Conservation (phyloP, 2,888 invertebrate species). For the Ernsta delagoae region DNA sequence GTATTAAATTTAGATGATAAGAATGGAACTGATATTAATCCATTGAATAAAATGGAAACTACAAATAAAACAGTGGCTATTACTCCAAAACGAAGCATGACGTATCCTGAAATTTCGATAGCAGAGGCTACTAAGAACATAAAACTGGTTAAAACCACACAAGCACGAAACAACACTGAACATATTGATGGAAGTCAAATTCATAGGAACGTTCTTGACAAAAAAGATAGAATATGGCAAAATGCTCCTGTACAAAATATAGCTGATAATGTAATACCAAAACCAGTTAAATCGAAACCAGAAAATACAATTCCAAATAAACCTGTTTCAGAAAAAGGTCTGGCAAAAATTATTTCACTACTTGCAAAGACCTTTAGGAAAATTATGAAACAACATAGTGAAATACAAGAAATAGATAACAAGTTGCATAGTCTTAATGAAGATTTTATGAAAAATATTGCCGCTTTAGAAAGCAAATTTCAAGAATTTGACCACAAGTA, state of each 20-base stretch:
- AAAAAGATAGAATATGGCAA: constrained; percentile 60
- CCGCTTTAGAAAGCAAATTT: constrained; percentile 55
- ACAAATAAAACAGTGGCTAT: constrained; percentile 37
- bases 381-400: constrained; percentile 69
- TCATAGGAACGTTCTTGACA: constrained; percentile 57
- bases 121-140: constrained; percentile 53
- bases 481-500: constrained; percentile 69
- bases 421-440: constrained; percentile 57
- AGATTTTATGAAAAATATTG: constrained; percentile 57
- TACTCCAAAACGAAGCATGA: constrained; percentile 58
- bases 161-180: constrained; percentile 49
- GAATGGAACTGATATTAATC: constrained; percentile 36
- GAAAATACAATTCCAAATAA: constrained; percentile 51
- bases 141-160: constrained; percentile 49
- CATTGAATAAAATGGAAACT: constrained; percentile 29
- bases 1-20: constrained; percentile 7
- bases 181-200: constrained; percentile 45
- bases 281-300: constrained; percentile 46
- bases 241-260: constrained; percentile 50
- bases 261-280: constrained; percentile 58
- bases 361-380: constrained; percentile 74
- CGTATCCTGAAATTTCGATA: constrained; percentile 52
- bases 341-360: constrained; percentile 71
- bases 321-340: constrained; percentile 64
- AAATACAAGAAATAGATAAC: constrained; percentile 65